Evolutionary conservation across 2,113 vertebrate genomes (phyloP), one percentile per base, ranked within the genome.

Genomic region (Bostrychus sinensis): DNA sequence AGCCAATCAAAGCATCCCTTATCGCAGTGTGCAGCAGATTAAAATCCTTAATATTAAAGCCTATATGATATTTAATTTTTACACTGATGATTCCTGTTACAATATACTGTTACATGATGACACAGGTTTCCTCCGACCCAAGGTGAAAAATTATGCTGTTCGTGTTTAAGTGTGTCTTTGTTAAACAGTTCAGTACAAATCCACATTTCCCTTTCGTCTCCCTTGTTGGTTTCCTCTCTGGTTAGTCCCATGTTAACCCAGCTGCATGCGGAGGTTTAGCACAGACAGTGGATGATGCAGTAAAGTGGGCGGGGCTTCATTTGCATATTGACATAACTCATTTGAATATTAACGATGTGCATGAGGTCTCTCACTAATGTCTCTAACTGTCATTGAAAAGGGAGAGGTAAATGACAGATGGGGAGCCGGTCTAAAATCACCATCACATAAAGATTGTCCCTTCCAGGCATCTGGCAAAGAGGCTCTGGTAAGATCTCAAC

Each of bases 371-470:
- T 54, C 16, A 77, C 76, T 85, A 79, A 85, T 65, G 39, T 69
- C 75, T 83, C 75, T 89, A 79, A 89, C 82, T 87, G 86, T 88
- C 86, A 89, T 91, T 89, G 71, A 89, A 88, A 91, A 91, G 88
- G 87, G 83, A 85, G 89, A 87, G 83, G 79, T 87, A 70, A 85
- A 81, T 84, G 87, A 87, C 77, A 89, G 84, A 82, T 86, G 82
- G 84, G 82, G 78, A 87, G 77, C 87, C 80, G 70, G 81, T 78
- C 81, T 88, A 85, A 86, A 90, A 83, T 85, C 88, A 72, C 66
- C 81, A 81, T 79, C 86, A 77, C 75, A 91, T 89, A 91, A 84
- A 89, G 84, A 82, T 84, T 85, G 86, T 87, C 86, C 86, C 84
- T 86, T 57, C 87, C 87, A 87, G 78, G 86, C 87, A 82, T 61